Percentiles rank a stretch among this genome's conserved stretches.
phyloP scores from a whole-genome alignment of 2,113 vertebrate species.

The Menura novaehollandiae region DNA sequence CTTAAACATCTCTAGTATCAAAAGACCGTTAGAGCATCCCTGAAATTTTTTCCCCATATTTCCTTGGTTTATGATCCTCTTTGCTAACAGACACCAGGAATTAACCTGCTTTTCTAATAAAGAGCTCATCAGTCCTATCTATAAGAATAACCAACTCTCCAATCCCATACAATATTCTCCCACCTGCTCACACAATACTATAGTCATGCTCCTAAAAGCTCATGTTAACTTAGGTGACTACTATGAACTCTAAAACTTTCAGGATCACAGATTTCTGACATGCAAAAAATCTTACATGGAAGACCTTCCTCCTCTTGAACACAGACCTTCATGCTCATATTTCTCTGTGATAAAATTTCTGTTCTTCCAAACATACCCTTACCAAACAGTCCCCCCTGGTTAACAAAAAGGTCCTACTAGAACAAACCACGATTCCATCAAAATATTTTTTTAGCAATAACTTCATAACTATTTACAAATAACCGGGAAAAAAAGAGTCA shows the following conservation, averaged over 20 bases:
- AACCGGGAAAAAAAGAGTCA: not conserved
- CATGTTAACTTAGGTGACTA: not conserved
- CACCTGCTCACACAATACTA: not conserved
- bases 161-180: not conserved
- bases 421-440: not conserved
- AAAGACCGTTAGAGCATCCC: not conserved
- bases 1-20: not conserved
- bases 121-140: not conserved
- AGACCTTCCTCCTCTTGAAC: not conserved
- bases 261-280: not conserved
- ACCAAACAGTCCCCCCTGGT: not conserved
- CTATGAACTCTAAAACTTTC: not conserved
- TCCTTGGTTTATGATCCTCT: not conserved
- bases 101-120: not conserved
- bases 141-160: not conserved
- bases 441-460: not conserved
- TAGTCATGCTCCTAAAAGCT: not conserved
- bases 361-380: not conserved
- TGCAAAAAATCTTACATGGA: not conserved
- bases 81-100: not conserved
- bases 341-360: not conserved
- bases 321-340: not conserved
- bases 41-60: not conserved
- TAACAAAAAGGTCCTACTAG: not conserved
- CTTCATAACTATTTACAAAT: not conserved